Evolutionary conservation across 92 coral and sea anemone genomes (phyloP), one percentile per base, ranked within the genome.

Genomic region (Palythoa grandiflora): DNA sequence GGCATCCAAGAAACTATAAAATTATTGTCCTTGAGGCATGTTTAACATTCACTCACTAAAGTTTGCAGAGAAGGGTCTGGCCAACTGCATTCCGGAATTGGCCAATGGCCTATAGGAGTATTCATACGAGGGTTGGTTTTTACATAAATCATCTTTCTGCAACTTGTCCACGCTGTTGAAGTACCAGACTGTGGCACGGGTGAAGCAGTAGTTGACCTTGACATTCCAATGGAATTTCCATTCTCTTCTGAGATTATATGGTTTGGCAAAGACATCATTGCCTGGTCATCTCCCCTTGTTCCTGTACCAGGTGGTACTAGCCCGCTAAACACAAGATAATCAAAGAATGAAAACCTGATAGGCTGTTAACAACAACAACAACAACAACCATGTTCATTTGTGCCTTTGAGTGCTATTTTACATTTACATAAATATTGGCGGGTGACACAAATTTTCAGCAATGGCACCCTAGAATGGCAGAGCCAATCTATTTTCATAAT

Each of bases 81-180:
- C 98, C 99, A 97, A 72, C 94, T 94, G 9, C 98, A 91, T 83
- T 97, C 99, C 2, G 99, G 99, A 3, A 97, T 93, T 4, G 99
- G 99, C 99, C 99, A 97, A 59, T 95, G 98, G 16, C 99, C 99
- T 63, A 91, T 91, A 3, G 98, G 98, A 15, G 95, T 75, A 60
- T 89, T 93, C 73, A 91, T 89, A 57, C 90, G 89, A 4, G 96
- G 98, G 74, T 93, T 94, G 53, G 92, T 91, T 76, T 94, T 97
- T 83, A 97, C 92, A 68, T 95, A 97, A 40, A 97, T 97, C 99
- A 97, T 95, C 88, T 92, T 94, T 73, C 98, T 93, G 50, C 99
- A 97, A 59, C 94, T 97, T 65, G 91, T 95, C 99, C 99, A 97
- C 4, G 98, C 95, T 40, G 96, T 96, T 60, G 94, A 89, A 60